Conservation (phyloP, 2,113 vertebrate genomes). For the Corvus hawaiiensis region DNA sequence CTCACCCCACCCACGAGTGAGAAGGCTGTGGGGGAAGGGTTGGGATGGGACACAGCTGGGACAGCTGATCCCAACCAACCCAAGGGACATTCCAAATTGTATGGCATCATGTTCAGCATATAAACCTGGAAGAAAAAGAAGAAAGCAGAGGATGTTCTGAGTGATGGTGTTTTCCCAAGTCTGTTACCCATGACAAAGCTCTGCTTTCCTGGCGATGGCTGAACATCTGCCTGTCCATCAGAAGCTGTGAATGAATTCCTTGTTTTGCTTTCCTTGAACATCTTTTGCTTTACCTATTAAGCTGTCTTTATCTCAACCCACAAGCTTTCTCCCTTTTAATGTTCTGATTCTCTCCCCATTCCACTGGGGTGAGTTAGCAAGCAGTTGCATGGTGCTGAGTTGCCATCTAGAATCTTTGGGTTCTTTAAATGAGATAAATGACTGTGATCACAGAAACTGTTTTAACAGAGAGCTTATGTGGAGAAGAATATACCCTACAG, state of each 20-base stretch:
- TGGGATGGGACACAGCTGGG: fast-evolving
- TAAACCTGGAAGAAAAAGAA: neutral
- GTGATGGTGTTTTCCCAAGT: neutral
- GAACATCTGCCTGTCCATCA: neutral
- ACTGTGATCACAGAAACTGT: neutral
- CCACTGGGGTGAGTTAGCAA: neutral
- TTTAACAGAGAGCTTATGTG: neutral
- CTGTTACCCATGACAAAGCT: neutral
- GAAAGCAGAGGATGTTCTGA: neutral
- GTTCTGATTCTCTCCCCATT: neutral
- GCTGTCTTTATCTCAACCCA: neutral
- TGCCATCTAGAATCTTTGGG: neutral
- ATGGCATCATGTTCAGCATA: neutral
- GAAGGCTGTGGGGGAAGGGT: neutral
- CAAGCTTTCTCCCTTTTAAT: neutral
- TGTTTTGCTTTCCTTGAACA: neutral
- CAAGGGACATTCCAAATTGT: neutral
- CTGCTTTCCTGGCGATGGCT: neutral
- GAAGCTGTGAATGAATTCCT: neutral
- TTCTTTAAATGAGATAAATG: neutral
- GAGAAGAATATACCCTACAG: neutral
- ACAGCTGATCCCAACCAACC: neutral
- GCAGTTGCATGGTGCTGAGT: neutral
- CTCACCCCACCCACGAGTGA: fast-evolving
- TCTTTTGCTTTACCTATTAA: neutral